Conservation (phyloP, 2,888 invertebrate species). For the Lutraria lutraria region DNA sequence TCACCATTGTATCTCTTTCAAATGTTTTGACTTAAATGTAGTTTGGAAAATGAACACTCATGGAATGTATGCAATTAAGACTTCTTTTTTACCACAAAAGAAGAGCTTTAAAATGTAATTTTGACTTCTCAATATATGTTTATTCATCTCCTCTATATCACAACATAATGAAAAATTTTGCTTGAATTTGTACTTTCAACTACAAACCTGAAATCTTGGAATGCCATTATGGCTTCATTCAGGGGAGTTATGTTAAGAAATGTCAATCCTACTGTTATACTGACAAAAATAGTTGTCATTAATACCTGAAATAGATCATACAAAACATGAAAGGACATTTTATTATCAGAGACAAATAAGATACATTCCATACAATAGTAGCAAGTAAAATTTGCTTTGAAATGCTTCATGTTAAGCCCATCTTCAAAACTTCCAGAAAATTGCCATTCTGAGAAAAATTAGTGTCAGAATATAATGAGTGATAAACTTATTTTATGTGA, state of each 20-base stretch:
- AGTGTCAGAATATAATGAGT: background rate
- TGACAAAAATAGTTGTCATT: constrained; percentile 36
- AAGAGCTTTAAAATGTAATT: no score
- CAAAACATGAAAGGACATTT: background rate
- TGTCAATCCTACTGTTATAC: constrained; percentile 48
- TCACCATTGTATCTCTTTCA: background rate
- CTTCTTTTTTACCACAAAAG: no score
- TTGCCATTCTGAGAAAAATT: background rate
- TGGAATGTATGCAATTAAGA: no score
- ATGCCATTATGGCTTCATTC: constrained; percentile 51
- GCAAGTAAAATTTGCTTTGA: background rate
- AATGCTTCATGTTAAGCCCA: background rate
- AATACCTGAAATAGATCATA: constrained; percentile 39
- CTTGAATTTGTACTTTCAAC: background rate
- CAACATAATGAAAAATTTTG: background rate
- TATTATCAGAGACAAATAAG: background rate
- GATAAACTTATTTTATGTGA: background rate
- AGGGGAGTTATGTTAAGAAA: constrained; percentile 56
- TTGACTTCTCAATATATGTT: no score
- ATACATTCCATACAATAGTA: background rate
- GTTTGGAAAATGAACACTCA: background rate
- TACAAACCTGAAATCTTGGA: constrained; percentile 30
- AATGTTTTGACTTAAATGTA: background rate
- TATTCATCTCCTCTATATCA: no score
- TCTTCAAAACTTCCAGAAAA: background rate